These are phyloP conservation scores for Carassius carassius DNA, from an alignment of 2,113 vertebrate genomes.

Conservation along the genomic window DNA sequence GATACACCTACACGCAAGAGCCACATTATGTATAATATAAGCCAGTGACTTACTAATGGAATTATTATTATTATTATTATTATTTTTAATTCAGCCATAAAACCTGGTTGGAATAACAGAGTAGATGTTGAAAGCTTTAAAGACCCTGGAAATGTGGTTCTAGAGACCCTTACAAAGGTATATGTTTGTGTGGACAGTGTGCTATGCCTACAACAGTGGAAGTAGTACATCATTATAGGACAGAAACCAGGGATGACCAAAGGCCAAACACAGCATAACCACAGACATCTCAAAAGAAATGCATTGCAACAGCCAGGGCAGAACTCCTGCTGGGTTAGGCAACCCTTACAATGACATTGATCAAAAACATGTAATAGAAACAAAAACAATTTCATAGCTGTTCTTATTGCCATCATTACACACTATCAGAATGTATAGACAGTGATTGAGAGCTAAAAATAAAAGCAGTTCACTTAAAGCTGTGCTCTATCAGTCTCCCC, in stretches of 20 bases:
- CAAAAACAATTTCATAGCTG: neutral
- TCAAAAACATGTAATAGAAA: neutral
- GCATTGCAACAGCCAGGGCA: neutral
- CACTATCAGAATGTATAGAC: conserved; percentile 8
- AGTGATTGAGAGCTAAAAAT: conserved; percentile 45
- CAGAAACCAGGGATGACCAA: conserved; percentile 13
- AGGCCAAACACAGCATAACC: conserved; percentile 23
- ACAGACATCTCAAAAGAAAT: neutral
- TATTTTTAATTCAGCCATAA: neutral
- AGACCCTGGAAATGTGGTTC: conserved; percentile 13
- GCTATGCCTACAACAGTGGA: neutral
- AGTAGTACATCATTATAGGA: conserved; percentile 19
- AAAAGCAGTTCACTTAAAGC: neutral
- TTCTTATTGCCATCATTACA: conserved; percentile 10
- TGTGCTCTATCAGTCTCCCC: conserved; percentile 59
- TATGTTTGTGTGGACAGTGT: neutral
- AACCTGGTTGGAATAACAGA: neutral
- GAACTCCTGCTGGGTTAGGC: neutral
- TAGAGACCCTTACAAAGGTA: neutral
- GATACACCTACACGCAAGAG: neutral
- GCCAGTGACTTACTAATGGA: neutral
- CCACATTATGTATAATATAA: neutral
- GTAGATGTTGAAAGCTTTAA: neutral
- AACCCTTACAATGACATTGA: neutral
- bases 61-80: too few relatives aligned